phyloP scores from a whole-genome alignment of 2,797 vertebrate species.

The Gila robusta region DNA sequence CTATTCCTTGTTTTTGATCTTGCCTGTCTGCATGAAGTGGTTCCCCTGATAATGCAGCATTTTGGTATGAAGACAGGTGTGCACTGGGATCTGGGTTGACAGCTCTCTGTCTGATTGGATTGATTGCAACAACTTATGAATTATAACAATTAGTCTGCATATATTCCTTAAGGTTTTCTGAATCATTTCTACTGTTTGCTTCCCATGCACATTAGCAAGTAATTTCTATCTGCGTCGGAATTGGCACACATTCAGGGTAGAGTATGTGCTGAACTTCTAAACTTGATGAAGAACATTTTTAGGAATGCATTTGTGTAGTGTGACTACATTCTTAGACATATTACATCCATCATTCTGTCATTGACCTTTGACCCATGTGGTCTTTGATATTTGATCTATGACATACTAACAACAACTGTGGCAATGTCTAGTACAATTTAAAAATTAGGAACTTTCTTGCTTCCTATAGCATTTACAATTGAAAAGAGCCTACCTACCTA shows the following conservation, averaged over 20 bases:
- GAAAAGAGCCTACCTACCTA: neutral
- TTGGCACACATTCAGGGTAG: neutral
- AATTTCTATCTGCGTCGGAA: neutral
- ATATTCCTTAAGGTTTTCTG: conserved; percentile 57
- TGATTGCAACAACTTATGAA: conserved; percentile 9
- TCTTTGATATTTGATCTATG: neutral
- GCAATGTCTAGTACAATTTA: neutral
- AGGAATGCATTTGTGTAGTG: neutral
- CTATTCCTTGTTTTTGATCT: conserved; percentile 10
- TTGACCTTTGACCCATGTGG: neutral
- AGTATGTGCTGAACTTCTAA: neutral
- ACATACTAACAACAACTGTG: conserved; percentile 7
- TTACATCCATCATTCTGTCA: conserved; percentile 16
- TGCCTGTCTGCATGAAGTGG: conserved; percentile 30
- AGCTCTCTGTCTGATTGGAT: conserved; percentile 12
- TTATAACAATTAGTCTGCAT: conserved; percentile 51
- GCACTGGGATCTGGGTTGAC: conserved; percentile 45
- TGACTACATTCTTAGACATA: conserved; percentile 11
- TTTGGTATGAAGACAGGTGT: conserved; percentile 58
- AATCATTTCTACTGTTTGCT: conserved; percentile 47
- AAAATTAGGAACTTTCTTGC: neutral
- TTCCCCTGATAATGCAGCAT: conserved; percentile 23
- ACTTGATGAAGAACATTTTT: neutral
- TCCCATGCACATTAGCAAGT: conserved; percentile 26
- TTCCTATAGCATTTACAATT: neutral